Evolutionary conservation across 1,140 invertebrate species (phyloP).

Genomic region (Trichonephila clavipes): DNA sequence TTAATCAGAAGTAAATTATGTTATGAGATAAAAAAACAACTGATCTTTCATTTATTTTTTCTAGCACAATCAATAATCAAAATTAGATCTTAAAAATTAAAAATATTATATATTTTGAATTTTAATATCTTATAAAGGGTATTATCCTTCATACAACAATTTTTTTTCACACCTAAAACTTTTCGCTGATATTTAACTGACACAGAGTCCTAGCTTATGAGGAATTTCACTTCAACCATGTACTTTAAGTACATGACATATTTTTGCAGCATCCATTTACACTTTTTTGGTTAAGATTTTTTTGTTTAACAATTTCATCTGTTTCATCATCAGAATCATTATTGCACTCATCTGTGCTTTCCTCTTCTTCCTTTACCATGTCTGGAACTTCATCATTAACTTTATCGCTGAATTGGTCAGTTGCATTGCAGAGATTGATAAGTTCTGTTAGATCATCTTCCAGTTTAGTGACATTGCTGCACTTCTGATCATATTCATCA

Average conservation of each 20-base stretch:
- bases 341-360: background rate
- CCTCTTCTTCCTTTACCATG: background rate
- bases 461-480: background rate
- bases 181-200: too few relatives aligned
- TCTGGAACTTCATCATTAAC: background rate
- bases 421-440: constrained; percentile 15
- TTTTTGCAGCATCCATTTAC: constrained; percentile 39
- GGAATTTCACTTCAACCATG: background rate
- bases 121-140: too few relatives aligned
- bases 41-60: too few relatives aligned
- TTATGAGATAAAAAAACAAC: too few relatives aligned
- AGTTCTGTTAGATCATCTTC: constrained; percentile 35
- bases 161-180: too few relatives aligned
- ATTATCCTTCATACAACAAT: too few relatives aligned
- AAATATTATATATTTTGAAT: too few relatives aligned
- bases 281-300: background rate
- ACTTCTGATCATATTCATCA: background rate
- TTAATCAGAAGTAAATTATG: too few relatives aligned
- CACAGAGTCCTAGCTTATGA: background rate
- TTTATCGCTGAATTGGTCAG: background rate
- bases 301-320: background rate
- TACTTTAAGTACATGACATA: background rate
- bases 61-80: too few relatives aligned
- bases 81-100: too few relatives aligned
- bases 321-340: background rate